Evolutionary conservation across 2,797 vertebrate genomes (phyloP).

Genomic region (Synaphobranchus kaupii): DNA sequence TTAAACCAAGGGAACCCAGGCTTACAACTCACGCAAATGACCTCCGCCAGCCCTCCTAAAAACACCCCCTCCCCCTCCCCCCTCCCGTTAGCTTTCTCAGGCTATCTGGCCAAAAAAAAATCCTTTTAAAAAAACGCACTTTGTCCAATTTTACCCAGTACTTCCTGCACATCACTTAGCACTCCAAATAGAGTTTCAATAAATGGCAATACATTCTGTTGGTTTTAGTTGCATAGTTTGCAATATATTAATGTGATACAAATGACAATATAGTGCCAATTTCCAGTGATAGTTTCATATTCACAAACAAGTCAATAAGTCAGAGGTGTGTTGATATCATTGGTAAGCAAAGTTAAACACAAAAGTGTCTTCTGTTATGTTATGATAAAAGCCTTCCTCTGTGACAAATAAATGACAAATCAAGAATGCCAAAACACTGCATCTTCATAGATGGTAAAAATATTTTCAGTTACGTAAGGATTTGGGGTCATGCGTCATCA

Average conservation of each 20-base stretch:
- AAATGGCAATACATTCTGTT: no score
- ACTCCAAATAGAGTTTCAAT: no score
- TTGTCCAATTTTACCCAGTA: neutral
- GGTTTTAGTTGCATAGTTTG: no score
- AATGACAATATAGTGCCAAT: no score
- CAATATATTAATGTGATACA: no score
- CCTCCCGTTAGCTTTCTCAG: neutral
- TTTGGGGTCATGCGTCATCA: neutral
- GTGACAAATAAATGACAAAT: neutral
- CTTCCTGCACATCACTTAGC: neutral
- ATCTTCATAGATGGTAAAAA: neutral
- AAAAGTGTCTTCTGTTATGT: no score
- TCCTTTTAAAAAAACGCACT: no score
- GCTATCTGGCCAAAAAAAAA: neutral
- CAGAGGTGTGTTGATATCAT: neutral
- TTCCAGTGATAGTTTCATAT: no score
- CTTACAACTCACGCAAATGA: constrained; percentile 65
- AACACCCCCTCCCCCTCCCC: neutral
- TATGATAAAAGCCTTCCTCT: neutral
- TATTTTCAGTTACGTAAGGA: neutral
- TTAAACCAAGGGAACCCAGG: constrained; percentile 50
- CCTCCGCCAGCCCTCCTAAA: neutral
- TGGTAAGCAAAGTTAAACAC: neutral
- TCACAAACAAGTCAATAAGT: no score
- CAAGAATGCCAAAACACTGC: neutral